Percentiles rank a stretch among this genome's conserved stretches.
Conservation (phyloP, 2,888 invertebrate species). For the Lasioglossum villosulum region DNA sequence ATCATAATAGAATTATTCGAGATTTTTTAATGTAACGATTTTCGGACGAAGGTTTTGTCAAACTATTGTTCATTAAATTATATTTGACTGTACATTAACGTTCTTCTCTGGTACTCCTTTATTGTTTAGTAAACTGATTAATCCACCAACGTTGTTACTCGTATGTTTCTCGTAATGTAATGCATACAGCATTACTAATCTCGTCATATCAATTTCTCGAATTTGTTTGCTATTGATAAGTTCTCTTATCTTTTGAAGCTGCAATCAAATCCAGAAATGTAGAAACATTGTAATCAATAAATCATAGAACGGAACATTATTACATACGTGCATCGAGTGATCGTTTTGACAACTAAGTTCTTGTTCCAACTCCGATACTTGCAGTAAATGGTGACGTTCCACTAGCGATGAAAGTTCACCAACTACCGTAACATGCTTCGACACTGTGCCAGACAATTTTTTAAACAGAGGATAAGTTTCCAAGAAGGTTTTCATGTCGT, state of each 20-base stretch:
- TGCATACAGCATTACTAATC: slow-evolving; percentile 96
- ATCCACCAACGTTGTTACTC: slow-evolving; percentile 91
- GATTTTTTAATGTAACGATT: background rate
- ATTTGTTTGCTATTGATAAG: slow-evolving; percentile 91
- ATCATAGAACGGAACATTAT: slow-evolving; percentile 23
- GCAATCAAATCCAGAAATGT: slow-evolving; percentile 30
- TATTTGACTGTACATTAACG: slow-evolving; percentile 77
- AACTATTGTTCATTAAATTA: background rate
- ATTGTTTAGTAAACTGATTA: slow-evolving; percentile 90
- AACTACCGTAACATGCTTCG: slow-evolving; percentile 98
- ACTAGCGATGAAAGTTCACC: slow-evolving; percentile 96
- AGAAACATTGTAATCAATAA: background rate
- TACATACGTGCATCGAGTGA: slow-evolving; percentile 89
- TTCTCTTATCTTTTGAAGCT: slow-evolving; percentile 87
- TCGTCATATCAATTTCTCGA: slow-evolving; percentile 92
- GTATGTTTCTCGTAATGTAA: slow-evolving; percentile 96
- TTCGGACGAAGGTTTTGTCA: background rate
- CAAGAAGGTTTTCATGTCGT: slow-evolving; percentile 99
- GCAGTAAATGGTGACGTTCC: slow-evolving; percentile 91
- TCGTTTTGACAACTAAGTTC: slow-evolving; percentile 95
- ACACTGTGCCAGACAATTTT: slow-evolving; percentile 97
- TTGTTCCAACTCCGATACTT: slow-evolving; percentile 97
- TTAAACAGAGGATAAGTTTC: slow-evolving; percentile 99
- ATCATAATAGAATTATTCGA: background rate
- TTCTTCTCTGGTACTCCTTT: slow-evolving; percentile 89